Evolutionary conservation across 1,140 invertebrate genomes (phyloP), one percentile per base, ranked within the genome.

Genomic region (Calephelis nemesis): DNA sequence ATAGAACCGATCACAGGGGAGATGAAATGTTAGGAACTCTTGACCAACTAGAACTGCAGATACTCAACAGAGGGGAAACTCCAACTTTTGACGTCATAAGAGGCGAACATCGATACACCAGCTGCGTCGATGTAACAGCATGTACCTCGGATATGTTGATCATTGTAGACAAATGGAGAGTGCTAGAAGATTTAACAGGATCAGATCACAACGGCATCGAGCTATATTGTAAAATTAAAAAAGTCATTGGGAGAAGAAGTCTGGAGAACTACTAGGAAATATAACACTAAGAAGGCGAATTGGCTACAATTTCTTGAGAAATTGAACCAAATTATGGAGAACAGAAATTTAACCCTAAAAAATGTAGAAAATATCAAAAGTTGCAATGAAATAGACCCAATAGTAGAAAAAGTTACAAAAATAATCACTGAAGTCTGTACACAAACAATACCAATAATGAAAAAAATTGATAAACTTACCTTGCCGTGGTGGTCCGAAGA

Each of bases 51-150:
- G 69, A 45, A 0, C n/a, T 77, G 10, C 52, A 77, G 0, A 50
- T 79, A 7, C 65, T 79, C 9, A 79, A 77, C 48, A 40, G 5
- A 11, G 75, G 75, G 7, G 15, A 50, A 0, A 73, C 48, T 0
- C 75, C 76, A 5, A 80, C 78, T 3, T 80, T 78, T 15, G 68
- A 74, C n/a, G 70, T 72, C 1, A 40, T 77, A 0, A 45, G 74
- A 42, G 73, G 73, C 0, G 47, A 40, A 4, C 68, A 30, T 10
- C 19, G 47, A n/a, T 73, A 63, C 47, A 77, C 48, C 9, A 79
- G 77, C 49, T 30, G 58, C 9, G 70, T 79, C 8, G 74, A 79
- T 60, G 30, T 79, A 0, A 79, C 78, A 1, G 71, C 68, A 5
- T 79, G 75, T 50, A 50, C 30, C 30, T 30, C 4, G 30, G 30